These are phyloP conservation scores for Emydocephalus ijimae DNA, from an alignment of 2,113 vertebrate species.

Conservation along the genomic window DNA sequence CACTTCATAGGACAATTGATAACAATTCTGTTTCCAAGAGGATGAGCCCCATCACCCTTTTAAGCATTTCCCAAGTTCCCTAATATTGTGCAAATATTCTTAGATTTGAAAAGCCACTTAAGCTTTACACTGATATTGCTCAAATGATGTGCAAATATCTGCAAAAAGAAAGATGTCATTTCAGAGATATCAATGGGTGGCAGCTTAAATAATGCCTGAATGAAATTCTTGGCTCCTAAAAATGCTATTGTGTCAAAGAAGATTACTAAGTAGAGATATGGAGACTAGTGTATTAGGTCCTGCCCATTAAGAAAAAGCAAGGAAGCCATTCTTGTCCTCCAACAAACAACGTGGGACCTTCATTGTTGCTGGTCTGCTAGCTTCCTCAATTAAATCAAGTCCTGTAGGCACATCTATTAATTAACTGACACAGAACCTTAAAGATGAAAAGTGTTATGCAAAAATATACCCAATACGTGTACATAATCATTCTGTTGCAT, in stretches of 20 bases:
- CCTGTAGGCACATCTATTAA: not conserved
- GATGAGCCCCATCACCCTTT: conserved; percentile 2
- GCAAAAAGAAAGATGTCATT: not conserved
- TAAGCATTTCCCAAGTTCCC: not conserved
- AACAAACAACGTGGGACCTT: not conserved
- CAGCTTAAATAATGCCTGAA: not conserved
- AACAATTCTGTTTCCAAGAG: not conserved
- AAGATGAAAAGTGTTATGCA: not conserved
- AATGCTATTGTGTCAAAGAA: not conserved
- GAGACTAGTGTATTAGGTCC: not conserved
- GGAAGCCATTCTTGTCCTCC: not conserved
- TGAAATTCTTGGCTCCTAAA: not conserved
- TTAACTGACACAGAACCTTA: not conserved
- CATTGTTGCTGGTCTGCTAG: not conserved
- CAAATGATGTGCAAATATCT: not conserved
- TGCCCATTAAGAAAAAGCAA: not conserved
- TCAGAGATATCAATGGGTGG: not conserved
- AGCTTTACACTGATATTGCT: not conserved
- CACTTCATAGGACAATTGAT: not conserved
- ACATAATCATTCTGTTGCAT: not conserved
- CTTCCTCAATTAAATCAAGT: not conserved
- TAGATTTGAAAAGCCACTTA: not conserved
- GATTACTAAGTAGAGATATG: not conserved
- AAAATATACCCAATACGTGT: not conserved
- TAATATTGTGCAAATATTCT: not conserved